Conservation (phyloP, 2,888 invertebrate genomes). For the Brachynemurus nebulosus region DNA sequence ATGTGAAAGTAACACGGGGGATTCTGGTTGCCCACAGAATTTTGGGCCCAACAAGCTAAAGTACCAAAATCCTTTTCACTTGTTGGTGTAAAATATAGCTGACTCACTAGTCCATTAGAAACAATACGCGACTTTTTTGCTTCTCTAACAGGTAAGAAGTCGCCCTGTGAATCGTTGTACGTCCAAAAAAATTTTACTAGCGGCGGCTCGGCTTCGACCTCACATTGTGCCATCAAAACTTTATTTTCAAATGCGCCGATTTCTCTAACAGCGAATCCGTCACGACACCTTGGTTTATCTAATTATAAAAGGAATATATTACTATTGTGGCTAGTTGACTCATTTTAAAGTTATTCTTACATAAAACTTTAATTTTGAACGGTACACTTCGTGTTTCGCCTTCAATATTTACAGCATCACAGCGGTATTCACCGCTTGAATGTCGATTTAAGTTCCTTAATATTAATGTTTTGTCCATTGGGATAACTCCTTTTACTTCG, state of each 20-base stretch:
- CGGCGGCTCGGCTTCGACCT: conserved; percentile 65
- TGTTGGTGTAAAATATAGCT: conserved; percentile 41
- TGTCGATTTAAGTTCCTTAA: conserved; percentile 53
- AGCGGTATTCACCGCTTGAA: conserved; percentile 65
- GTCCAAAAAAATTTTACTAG: conserved; percentile 72
- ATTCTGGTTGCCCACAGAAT: conserved; percentile 66
- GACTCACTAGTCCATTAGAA: conserved; percentile 34
- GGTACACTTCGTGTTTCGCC: conserved; percentile 68
- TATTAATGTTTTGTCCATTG: conserved; percentile 51
- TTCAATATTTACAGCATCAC: conserved; percentile 65
- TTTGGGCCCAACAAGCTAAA: conserved; percentile 78
- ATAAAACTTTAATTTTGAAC: conserved; percentile 57
- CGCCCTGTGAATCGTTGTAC: conserved; percentile 59
- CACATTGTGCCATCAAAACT: conserved; percentile 59
- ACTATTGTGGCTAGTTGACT: not conserved
- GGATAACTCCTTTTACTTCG: conserved; percentile 48
- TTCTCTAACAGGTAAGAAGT: conserved; percentile 62
- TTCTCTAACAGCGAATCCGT: conserved; percentile 54
- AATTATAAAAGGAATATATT: conserved; percentile 16
- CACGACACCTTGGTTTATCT: conserved; percentile 68
- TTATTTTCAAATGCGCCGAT: conserved; percentile 61
- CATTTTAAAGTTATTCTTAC: conserved; percentile 41
- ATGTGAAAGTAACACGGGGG: conserved; percentile 72
- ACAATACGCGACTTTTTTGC: conserved; percentile 43
- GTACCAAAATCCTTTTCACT: conserved; percentile 57